These are phyloP conservation scores for Armadillidium nasatum DNA, from an alignment of 1,140 invertebrate species.

Conservation along the genomic window DNA sequence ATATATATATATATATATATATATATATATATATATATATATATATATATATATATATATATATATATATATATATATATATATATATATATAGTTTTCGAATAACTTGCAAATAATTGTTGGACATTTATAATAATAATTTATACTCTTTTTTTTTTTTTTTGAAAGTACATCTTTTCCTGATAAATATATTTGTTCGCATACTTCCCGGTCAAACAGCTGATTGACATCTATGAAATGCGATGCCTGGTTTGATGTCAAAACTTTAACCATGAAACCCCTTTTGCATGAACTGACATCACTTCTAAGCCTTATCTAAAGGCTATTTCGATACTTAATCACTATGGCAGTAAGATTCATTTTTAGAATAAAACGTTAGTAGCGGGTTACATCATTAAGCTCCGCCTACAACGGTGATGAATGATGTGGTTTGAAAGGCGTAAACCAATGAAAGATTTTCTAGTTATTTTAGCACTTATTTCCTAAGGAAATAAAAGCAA, in stretches of 20 bases:
- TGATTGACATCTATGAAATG: slow-evolving; percentile 10
- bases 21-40: slow-evolving; percentile 13
- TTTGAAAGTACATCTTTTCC: neutral
- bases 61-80: slow-evolving; percentile 5
- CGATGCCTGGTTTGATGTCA: slow-evolving; percentile 10
- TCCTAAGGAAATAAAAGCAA: neutral
- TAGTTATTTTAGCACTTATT: neutral
- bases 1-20: slow-evolving; percentile 12
- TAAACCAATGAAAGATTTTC: neutral
- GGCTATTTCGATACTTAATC: neutral
- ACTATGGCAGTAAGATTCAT: neutral
- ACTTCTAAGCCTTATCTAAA: neutral
- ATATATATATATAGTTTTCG: neutral
- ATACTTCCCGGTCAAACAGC: neutral
- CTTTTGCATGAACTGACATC: neutral
- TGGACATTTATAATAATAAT: neutral
- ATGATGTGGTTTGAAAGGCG: neutral
- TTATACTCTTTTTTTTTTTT: neutral
- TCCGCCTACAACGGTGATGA: neutral
- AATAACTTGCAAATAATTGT: neutral
- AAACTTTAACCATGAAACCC: neutral
- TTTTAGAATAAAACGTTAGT: neutral
- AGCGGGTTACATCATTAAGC: neutral
- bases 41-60: slow-evolving; percentile 15
- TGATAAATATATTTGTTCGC: slow-evolving; percentile 10